Evolutionary conservation across 2,797 vertebrate genomes (phyloP).

Genomic region (Sebastes minor): DNA sequence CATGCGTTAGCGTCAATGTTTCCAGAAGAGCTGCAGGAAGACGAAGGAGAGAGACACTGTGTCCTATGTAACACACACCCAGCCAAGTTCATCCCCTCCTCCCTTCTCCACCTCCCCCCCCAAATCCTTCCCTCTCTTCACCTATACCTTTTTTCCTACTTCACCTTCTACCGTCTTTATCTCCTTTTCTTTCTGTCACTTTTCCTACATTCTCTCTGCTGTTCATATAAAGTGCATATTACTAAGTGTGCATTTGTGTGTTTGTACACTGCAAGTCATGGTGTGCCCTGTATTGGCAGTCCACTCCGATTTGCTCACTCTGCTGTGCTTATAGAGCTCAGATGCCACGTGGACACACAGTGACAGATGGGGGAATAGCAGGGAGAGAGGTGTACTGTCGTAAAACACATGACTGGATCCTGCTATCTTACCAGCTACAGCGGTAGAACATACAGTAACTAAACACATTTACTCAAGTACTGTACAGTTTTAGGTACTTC

Average conservation of each 20-base stretch:
- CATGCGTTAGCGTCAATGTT: slow-evolving; percentile 68
- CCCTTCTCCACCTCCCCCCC: neutral
- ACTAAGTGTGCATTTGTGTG: slow-evolving; percentile 7
- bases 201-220: neutral
- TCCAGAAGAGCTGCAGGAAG: slow-evolving; percentile 48
- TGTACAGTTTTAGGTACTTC: too few relatives aligned
- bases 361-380: slow-evolving; percentile 70
- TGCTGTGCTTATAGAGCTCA: slow-evolving; percentile 34
- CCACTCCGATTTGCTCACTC: slow-evolving; percentile 51
- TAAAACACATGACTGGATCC: too few relatives aligned
- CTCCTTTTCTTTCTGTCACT: neutral
- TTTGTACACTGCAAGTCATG: slow-evolving; percentile 3
- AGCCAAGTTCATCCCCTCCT: slow-evolving; percentile 28
- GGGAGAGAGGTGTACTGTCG: slow-evolving; percentile 39
- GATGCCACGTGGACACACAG: slow-evolving; percentile 37
- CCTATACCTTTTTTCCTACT: neutral
- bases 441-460: too few relatives aligned
- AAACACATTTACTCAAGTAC: too few relatives aligned
- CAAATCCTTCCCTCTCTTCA: neutral
- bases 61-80: slow-evolving; percentile 35
- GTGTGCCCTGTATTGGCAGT: slow-evolving; percentile 47
- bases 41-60: slow-evolving; percentile 24
- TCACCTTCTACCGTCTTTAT: neutral
- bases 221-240: neutral
- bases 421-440: too few relatives aligned